phyloP scores from a whole-genome alignment of 2,797 vertebrate genomes.

The Luscinia luscinia region DNA sequence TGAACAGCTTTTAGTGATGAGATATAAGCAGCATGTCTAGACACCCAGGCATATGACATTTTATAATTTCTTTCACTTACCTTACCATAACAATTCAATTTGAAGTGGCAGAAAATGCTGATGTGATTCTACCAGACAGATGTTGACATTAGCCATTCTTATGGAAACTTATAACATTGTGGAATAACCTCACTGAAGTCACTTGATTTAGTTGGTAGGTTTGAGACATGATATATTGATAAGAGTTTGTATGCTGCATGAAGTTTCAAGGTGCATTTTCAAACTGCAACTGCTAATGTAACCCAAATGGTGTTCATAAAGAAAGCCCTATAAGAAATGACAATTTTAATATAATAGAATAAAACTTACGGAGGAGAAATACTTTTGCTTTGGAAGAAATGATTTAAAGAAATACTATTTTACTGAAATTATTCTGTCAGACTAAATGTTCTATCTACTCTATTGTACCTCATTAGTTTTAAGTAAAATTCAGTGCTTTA shows the following conservation, averaged over 20 bases:
- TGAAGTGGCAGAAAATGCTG: neutral
- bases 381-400: neutral
- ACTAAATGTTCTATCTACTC: neutral
- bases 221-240: neutral
- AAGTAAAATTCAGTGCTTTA: neutral
- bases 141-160: neutral
- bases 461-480: neutral
- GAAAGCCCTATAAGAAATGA: neutral
- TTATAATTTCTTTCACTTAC: slow-evolving; percentile 8
- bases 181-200: neutral
- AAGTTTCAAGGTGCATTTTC: neutral
- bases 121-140: neutral
- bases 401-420: neutral
- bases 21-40: neutral
- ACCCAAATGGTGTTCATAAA: neutral
- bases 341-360: neutral
- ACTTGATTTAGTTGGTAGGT: neutral
- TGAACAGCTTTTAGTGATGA: neutral
- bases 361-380: accelerated
- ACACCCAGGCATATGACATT: neutral
- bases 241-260: neutral
- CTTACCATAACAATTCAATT: neutral
- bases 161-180: neutral
- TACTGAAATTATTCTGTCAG: neutral
- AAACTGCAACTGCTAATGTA: neutral